These are phyloP conservation scores for Ceratosolen fusciceps DNA, from an alignment of 1,140 invertebrate species.

Conservation along the genomic window DNA sequence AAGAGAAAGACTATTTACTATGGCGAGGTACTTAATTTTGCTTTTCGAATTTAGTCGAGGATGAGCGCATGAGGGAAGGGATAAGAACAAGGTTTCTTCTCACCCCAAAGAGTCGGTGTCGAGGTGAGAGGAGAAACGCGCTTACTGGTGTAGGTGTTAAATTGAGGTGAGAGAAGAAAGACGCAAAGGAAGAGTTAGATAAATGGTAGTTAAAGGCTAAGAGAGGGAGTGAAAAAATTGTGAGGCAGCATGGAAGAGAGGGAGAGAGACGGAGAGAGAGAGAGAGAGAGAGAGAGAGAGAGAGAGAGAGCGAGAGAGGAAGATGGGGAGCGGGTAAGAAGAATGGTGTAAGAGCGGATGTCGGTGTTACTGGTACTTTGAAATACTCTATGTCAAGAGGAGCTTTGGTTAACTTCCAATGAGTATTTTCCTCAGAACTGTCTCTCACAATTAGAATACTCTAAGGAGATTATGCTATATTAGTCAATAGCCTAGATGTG, in stretches of 20 bases:
- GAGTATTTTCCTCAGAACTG: conserved; percentile 68
- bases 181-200: not conserved
- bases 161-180: conserved; percentile 51
- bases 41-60: conserved; percentile 66
- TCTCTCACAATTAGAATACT: conserved; percentile 71
- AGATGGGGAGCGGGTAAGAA: not conserved
- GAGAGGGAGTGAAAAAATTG: not conserved
- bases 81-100: conserved; percentile 16
- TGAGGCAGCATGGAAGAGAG: not conserved
- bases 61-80: conserved; percentile 23
- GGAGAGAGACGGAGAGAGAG: not conserved
- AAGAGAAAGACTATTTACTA: conserved; percentile 61
- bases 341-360: conserved; percentile 30
- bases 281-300: not conserved
- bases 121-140: conserved; percentile 44
- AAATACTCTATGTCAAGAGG: conserved; percentile 59
- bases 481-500: conserved; percentile 49
- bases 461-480: conserved; percentile 53
- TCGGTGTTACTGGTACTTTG: conserved; percentile 63
- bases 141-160: conserved; percentile 55
- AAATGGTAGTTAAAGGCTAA: not conserved
- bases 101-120: conserved; percentile 30
- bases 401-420: conserved; percentile 63
- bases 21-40: conserved; percentile 67
- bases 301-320: conserved; percentile 14